These are phyloP conservation scores for Tortrix viridana DNA, from an alignment of 2,888 invertebrate genomes.

Conservation along the genomic window DNA sequence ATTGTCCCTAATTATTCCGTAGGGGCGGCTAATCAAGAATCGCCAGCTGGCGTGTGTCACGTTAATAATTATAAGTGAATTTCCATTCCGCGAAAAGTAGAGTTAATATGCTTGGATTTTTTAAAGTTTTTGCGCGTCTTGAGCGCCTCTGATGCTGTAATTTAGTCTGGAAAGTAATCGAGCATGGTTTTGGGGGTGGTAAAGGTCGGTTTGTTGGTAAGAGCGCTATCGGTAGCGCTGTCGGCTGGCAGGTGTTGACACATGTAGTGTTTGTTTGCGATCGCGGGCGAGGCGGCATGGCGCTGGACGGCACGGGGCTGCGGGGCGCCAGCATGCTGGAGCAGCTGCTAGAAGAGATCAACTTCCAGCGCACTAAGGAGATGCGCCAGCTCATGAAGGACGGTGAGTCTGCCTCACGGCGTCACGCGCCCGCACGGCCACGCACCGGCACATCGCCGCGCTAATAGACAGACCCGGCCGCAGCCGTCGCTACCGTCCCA, in stretches of 20 bases:
- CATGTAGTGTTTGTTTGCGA: slow-evolving; percentile 43
- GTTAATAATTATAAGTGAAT: slow-evolving; percentile 3
- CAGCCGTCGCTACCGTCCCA: neutral
- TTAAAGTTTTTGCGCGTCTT: slow-evolving; percentile 5
- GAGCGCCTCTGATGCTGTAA: neutral
- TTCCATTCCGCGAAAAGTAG: slow-evolving; percentile 15
- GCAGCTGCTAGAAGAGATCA: slow-evolving; percentile 94
- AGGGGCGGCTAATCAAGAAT: slow-evolving; percentile 3
- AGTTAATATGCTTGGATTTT: slow-evolving; percentile 22
- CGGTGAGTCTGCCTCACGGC: slow-evolving; percentile 85
- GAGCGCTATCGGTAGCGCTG: neutral
- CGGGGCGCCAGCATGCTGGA: slow-evolving; percentile 89
- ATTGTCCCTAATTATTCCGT: neutral
- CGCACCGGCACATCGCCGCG: no score
- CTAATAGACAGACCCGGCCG: no score
- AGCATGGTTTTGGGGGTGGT: slow-evolving; percentile 19
- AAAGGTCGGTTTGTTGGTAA: neutral
- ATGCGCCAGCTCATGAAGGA: slow-evolving; percentile 95
- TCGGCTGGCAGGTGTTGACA: slow-evolving; percentile 43
- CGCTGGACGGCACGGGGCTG: slow-evolving; percentile 69
- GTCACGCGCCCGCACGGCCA: no score
- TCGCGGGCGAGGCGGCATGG: slow-evolving; percentile 52
- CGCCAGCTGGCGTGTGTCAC: slow-evolving; percentile 10
- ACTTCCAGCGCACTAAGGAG: slow-evolving; percentile 96
- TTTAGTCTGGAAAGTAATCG: neutral